Evolutionary conservation across 2,797 vertebrate genomes (phyloP), one percentile per base, ranked within the genome.

Genomic region (Microchirus variegatus): DNA sequence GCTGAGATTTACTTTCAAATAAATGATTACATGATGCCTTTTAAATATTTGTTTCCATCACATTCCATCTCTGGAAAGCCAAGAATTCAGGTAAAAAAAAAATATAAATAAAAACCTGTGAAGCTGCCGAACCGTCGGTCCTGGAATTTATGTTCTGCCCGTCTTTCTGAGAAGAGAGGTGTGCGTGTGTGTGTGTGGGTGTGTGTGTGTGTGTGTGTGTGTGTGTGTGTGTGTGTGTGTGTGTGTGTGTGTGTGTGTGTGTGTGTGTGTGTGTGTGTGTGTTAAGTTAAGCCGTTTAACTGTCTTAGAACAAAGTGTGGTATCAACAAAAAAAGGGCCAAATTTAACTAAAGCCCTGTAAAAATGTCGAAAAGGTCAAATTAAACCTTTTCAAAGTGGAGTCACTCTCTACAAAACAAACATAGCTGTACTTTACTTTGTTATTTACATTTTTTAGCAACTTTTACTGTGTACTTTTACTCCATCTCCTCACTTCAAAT

Each of bases 131-230:
- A n/a, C 36, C 40, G 31, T 52, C 46, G 18, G 37, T 50, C 42
- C 51, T 53, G 56, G 63, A 72, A 60, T 68, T 59, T 40, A 43
- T 59, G 67, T 57, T 57, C 42, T 40, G 22, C 46, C 56, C 35
- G 3, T 45, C 26, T 51, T 26, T 55, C 40, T 59, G 35, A 14
- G n/a, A 14, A 37, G 57, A 45, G 48, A 17, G 6, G 3, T 31
- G 3, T 31, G 31, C 7, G 26, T 31, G 26, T 31, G 26, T 31
- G 26, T 59, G 9, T n/a, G 5, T 42, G 22, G 40, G 26, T 31
- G 26, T 31, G 26, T 31, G 26, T 31, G 26, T 31, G 26, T 31
- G 26, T 59, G 9, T n/a, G 5, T 40, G 22, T 3, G 26, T 31
- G 26, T 31, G 26, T 31, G 26, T 31, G 26, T 31, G 26, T 31